Percentiles rank a stretch among this genome's conserved stretches.
phyloP scores from a whole-genome alignment of 1,140 invertebrate genomes.

The Stegodyphus dumicola region DNA sequence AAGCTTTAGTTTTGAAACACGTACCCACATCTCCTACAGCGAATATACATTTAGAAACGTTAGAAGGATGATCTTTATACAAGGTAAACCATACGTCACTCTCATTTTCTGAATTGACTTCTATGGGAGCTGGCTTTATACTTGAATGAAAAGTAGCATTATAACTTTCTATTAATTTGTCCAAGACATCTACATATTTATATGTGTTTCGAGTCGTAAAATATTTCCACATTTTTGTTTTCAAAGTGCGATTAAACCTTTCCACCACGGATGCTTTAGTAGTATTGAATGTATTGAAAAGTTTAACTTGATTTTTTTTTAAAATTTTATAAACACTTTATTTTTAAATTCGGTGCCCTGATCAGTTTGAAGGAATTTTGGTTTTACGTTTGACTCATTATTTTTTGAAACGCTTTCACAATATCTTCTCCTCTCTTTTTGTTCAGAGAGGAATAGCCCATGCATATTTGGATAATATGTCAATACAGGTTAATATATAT shows the following conservation, averaged over 20 bases:
- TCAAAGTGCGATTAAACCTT: constrained; percentile 70
- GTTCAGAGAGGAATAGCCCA: constrained; percentile 62
- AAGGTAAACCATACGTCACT: constrained; percentile 40
- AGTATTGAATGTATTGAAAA: constrained; percentile 68
- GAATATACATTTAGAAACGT: constrained; percentile 62
- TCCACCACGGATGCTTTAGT: constrained; percentile 70
- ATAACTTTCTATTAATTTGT: constrained; percentile 67
- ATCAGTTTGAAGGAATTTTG: constrained; percentile 49
- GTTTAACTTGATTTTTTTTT: constrained; percentile 67
- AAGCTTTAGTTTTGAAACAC: constrained; percentile 43
- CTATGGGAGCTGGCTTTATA: constrained; percentile 67
- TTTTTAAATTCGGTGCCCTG: constrained; percentile 58
- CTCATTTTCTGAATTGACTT: constrained; percentile 63
- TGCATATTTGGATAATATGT: constrained; percentile 63
- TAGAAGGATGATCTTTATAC: constrained; percentile 53
- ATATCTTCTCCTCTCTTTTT: constrained; percentile 55
- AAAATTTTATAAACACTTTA: constrained; percentile 64
- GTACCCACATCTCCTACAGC: constrained; percentile 64
- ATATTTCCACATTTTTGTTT: constrained; percentile 68
- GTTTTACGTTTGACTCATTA: constrained; percentile 34
- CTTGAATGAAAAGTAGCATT: constrained; percentile 69
- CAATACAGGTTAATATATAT: not conserved
- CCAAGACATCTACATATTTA: constrained; percentile 67
- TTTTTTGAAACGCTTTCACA: constrained; percentile 45
- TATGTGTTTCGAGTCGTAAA: constrained; percentile 68